Conservation (phyloP, 2,113 vertebrate species). For the Isichthys henryi region DNA sequence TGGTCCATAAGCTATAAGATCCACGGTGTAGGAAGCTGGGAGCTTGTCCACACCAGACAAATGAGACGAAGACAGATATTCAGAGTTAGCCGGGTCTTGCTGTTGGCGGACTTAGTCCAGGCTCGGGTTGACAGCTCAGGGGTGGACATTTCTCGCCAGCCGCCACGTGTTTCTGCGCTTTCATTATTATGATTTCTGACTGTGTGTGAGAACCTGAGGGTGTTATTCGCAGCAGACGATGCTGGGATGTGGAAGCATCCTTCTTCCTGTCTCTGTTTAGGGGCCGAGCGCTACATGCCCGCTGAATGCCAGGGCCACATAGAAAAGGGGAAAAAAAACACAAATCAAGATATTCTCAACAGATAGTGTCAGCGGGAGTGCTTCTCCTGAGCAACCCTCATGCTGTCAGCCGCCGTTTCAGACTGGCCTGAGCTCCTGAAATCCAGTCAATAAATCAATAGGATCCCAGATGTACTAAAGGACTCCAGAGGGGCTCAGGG, state of each 20-base stretch:
- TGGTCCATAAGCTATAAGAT: neutral
- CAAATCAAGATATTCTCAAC: neutral
- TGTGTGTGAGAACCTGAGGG: neutral
- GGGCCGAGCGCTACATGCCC: conserved; percentile 34
- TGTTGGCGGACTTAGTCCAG: neutral
- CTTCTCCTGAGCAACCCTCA: neutral
- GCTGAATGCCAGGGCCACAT: conserved; percentile 27
- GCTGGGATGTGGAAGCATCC: neutral
- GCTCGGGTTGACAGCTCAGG: neutral
- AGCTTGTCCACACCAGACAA: neutral
- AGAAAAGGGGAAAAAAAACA: conserved; percentile 20
- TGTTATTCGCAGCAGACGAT: neutral
- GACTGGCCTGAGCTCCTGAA: neutral
- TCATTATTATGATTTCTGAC: neutral
- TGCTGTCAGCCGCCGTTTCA: neutral
- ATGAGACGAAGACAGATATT: neutral
- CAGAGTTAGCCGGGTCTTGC: neutral
- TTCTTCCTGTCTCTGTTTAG: neutral
- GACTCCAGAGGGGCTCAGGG: neutral
- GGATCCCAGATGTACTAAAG: neutral
- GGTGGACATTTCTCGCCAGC: neutral
- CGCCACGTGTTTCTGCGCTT: neutral
- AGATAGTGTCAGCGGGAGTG: neutral
- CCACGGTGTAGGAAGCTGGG: neutral
- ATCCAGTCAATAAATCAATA: conserved; percentile 1